These are phyloP conservation scores for Montifringilla adamsi DNA, from an alignment of 2,113 vertebrate species.

Conservation along the genomic window DNA sequence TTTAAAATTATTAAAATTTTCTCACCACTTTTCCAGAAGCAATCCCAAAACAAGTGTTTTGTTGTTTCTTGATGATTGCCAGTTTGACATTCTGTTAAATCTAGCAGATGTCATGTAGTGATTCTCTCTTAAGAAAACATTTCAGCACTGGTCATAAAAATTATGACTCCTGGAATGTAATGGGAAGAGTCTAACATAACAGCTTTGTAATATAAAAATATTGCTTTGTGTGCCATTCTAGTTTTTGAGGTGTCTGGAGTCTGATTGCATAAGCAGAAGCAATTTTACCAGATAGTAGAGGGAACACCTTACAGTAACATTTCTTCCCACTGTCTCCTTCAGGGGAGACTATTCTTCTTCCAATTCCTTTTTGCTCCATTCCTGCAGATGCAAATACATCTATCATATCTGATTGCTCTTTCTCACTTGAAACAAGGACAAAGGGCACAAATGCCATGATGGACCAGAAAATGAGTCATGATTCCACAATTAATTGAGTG, in stretches of 20 bases:
- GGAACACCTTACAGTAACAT: neutral
- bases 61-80: neutral
- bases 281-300: neutral
- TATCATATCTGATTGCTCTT: neutral
- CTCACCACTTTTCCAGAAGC: neutral
- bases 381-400: neutral
- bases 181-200: neutral
- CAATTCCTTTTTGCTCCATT: neutral
- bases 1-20: neutral
- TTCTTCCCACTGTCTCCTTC: neutral
- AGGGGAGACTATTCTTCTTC: neutral
- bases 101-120: neutral
- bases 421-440: neutral
- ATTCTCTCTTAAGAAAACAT: neutral
- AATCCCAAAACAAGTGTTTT: neutral
- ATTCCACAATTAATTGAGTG: neutral
- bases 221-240: neutral
- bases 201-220: neutral
- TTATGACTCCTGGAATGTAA: neutral
- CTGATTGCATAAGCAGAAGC: neutral
- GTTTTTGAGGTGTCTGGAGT: neutral
- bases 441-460: neutral
- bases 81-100: neutral
- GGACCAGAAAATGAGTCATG: neutral
- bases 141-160: neutral